These are phyloP conservation scores for Alethe diademata DNA, from an alignment of 2,113 vertebrate genomes.

Conservation along the genomic window DNA sequence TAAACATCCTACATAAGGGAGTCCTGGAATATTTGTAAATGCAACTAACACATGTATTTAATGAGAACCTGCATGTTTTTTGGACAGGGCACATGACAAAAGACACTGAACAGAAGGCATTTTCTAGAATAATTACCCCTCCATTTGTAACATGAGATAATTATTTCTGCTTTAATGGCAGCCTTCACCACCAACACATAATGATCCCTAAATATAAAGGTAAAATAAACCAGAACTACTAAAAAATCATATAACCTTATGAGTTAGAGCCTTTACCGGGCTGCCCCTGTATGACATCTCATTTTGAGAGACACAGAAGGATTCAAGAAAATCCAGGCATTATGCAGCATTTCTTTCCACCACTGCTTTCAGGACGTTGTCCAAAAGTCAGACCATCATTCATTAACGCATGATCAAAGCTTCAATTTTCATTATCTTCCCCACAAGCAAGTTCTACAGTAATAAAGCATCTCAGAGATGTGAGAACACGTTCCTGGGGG, in stretches of 20 bases:
- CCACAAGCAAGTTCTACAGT: background rate
- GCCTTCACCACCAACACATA: background rate
- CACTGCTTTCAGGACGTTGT: background rate
- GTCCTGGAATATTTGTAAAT: background rate
- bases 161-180: background rate
- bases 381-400: background rate
- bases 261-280: background rate
- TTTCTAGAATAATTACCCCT: conserved; percentile 12
- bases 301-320: background rate
- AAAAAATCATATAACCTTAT: background rate
- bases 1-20: background rate
- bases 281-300: background rate
- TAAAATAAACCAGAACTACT: background rate
- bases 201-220: background rate
- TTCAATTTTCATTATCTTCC: background rate
- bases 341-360: background rate
- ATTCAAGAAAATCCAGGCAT: background rate
- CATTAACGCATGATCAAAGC: background rate
- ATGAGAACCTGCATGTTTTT: background rate
- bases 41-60: accelerated
- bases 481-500: background rate
- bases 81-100: background rate
- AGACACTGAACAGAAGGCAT: background rate
- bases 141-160: background rate
- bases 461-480: background rate